Evolutionary conservation across 2,797 vertebrate species (phyloP), one percentile per base, ranked within the genome.

Genomic region (Micromesistius poutassou): DNA sequence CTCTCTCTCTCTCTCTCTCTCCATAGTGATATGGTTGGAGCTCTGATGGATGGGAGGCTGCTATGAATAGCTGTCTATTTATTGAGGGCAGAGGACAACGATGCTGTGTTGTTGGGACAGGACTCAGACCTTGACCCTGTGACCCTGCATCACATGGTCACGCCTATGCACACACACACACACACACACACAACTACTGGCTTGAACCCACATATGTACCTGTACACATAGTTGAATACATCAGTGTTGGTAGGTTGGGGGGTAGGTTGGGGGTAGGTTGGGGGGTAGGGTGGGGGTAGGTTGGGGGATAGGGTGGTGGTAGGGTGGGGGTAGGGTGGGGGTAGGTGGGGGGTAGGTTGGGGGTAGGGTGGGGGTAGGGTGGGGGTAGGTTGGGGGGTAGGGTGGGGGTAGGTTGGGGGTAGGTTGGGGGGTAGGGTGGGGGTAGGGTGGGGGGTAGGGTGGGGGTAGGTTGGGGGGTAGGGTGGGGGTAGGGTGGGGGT

Each of bases 41-140:
- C 90, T 91, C 88, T 94, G 90, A 94, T 88, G 92, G 93, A 93
- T 94, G 89, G 90, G 90, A 91, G 90, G 90, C 87, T 62, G 76
- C 86, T 87, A 89, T 94, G 92, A 94, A 94, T 92, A 91, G 91
- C 86, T 88, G 88, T 90, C 92, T 94, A 93, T 94, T 93, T 94
- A 94, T 93, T 93, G 91, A 94, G 83, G 88, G 91, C 78, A 88
- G 91, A 89, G 89, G 88, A 91, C 90, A 94, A 91, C 94, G 93
- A 86, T 85, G 62, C 80, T 84, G 87, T 93, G 91, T 93, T 94
- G 93, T 93, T 91, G 86, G 88, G 91, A 90, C 91, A 90, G 88
- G 81, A 89, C 89, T 91, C 78, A 88, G 83, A 90, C 90, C 76
- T 73, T 91, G 91, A 91, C 88, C 90, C 75, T n/a, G 3, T 85